Percentiles rank a stretch among this genome's conserved stretches.
Evolutionary conservation across 2,888 invertebrate genomes (phyloP).

Genomic region (Lottia scabra): DNA sequence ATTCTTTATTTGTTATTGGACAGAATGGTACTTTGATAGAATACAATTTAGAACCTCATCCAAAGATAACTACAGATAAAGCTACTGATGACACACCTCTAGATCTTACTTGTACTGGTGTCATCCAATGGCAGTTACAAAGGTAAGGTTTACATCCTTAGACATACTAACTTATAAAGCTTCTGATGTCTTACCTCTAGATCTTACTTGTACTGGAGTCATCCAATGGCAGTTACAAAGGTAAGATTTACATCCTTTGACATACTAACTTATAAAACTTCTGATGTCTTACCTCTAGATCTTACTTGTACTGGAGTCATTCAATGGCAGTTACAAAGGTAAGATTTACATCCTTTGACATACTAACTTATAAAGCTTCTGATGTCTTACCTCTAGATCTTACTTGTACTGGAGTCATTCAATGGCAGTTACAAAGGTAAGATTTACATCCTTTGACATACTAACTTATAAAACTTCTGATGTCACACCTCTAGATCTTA

Average conservation of each 20-base stretch:
- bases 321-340: conserved; percentile 84
- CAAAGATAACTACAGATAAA: conserved; percentile 47
- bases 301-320: conserved; percentile 86
- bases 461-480: conserved; percentile 54
- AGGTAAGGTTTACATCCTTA: conserved; percentile 45
- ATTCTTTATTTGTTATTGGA: conserved; percentile 91
- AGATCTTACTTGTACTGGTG: conserved; percentile 86
- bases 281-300: conserved; percentile 72
- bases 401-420: conserved; percentile 86
- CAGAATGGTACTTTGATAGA: conserved; percentile 89
- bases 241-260: conserved; percentile 30
- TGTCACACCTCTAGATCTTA: conserved; percentile 75
- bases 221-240: conserved; percentile 87
- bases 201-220: conserved; percentile 85
- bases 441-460: background rate
- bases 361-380: conserved; percentile 45
- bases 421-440: conserved; percentile 82
- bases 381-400: conserved; percentile 75
- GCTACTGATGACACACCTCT: conserved; percentile 60
- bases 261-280: conserved; percentile 42
- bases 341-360: background rate
- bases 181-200: conserved; percentile 69
- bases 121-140: conserved; percentile 89
- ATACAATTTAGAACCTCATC: conserved; percentile 82
- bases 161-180: conserved; percentile 40